A percentile compares a stretch with the other conserved stretches of the same genome.
phyloP scores from a whole-genome alignment of 2,797 vertebrate genomes.

The Sternotherus odoratus region DNA sequence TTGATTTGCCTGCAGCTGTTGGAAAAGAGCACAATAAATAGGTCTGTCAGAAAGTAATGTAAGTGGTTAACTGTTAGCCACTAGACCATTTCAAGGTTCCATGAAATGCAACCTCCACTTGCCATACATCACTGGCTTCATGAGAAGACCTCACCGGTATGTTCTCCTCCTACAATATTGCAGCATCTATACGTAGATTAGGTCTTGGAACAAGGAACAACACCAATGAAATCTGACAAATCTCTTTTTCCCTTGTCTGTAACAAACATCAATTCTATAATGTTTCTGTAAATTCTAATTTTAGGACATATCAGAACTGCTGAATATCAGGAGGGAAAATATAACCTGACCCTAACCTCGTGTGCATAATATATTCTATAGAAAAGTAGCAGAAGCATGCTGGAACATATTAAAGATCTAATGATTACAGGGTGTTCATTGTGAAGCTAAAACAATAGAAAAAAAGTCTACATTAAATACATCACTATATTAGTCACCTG shows the following conservation, averaged over 20 bases:
- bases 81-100: rapidly evolving
- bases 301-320: too few relatives aligned
- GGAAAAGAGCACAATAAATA: not conserved
- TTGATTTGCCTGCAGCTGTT: conserved; percentile 92
- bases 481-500: not conserved
- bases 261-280: not conserved
- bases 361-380: too few relatives aligned
- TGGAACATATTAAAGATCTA: too few relatives aligned
- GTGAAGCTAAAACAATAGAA: not conserved
- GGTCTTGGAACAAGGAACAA: rapidly evolving
- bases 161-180: not conserved
- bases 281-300: too few relatives aligned
- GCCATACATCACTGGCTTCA: rapidly evolving
- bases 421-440: too few relatives aligned
- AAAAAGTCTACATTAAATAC: not conserved
- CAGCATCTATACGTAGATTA: not conserved
- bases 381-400: too few relatives aligned
- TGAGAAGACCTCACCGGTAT: not conserved
- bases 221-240: rapidly evolving
- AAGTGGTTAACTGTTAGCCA: rapidly evolving
- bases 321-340: too few relatives aligned
- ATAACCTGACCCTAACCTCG: too few relatives aligned
- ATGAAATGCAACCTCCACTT: rapidly evolving
- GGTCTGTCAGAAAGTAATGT: rapidly evolving
- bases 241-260: not conserved